Evolutionary conservation across 2,113 vertebrate genomes (phyloP), one percentile per base, ranked within the genome.

Genomic region (Mormoops blainvillei): DNA sequence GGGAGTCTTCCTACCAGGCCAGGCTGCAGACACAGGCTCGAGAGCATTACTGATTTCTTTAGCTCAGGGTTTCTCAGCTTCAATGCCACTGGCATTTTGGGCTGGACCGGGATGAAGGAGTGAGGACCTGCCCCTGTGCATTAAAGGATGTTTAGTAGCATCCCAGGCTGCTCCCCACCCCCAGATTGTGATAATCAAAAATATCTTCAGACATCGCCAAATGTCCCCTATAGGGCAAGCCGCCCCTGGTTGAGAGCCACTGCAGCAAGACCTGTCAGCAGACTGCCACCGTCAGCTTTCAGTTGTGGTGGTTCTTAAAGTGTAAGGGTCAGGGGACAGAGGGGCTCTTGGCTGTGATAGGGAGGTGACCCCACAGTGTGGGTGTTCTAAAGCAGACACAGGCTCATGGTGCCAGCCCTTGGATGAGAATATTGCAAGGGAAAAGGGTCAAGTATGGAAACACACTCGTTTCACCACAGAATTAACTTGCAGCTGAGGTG

Each of bases 51-150:
- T 36, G 36, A 52, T 33, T 78, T 41, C 33, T 65, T 80, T 24
- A 45, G 13, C 18, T 58, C 11, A 3, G 33, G 26, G 14, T 4
- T 38, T 43, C 78, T 68, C 54, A 78, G 1, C 31, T 41, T 82
- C 58, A 8, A 3, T 14, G 10, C 14, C 1, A 8, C 1, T 48
- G 77, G 48, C 19, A 13, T 20, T n/a, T 65, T 7, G 73, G 15
- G 6, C 65, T 54, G 10, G 31, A n/a, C 1, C 18, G 0, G 16
- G 18, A 5, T 20, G 1, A 24, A 43, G 45, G 68, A 10, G 5
- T 8, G 0, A 19, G 33, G 3, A 12, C 12, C 41, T 13, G 56
- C 19, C 50, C 50, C 22, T 18, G 2, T 48, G 36, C 18, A 0
- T 24, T 45, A 13, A 0, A 33, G 76, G n/a, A 38, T 28, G 41